phyloP scores from a whole-genome alignment of 2,797 vertebrate genomes.

The Rhodeus uyekii region DNA sequence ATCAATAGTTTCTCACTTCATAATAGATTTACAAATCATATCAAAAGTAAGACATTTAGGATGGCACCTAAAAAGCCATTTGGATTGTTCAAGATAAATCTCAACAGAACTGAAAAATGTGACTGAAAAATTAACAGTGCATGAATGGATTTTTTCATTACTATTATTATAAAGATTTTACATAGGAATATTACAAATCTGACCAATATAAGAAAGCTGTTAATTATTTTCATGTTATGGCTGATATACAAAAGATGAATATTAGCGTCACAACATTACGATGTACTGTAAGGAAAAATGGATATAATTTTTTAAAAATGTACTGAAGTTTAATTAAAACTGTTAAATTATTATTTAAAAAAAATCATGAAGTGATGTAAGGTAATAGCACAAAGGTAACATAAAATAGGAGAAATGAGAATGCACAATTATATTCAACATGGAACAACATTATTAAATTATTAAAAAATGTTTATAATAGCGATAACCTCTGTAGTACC shows the following conservation, averaged over 20 bases:
- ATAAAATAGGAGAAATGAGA: neutral
- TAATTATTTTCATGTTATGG: neutral
- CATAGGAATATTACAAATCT: neutral
- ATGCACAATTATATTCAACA: neutral
- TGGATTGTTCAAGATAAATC: neutral
- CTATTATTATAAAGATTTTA: neutral
- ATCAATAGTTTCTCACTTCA: neutral
- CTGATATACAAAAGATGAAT: neutral
- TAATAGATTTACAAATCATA: neutral
- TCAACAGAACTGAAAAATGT: neutral
- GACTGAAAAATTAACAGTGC: neutral
- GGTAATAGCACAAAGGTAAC: neutral
- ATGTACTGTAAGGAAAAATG: neutral
- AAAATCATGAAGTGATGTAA: neutral
- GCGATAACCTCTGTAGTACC: neutral
- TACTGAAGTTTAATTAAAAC: neutral
- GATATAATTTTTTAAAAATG: neutral
- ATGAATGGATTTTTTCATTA: no score
- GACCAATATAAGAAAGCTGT: neutral
- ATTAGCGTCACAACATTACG: neutral
- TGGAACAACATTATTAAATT: neutral
- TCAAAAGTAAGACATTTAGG: neutral
- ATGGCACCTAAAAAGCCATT: neutral
- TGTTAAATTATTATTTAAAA: neutral
- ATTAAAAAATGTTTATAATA: neutral